A percentile compares a stretch with the other conserved stretches of the same genome.
phyloP scores from a whole-genome alignment of 2,888 invertebrate genomes.

The Drosophila melanosoma region DNA sequence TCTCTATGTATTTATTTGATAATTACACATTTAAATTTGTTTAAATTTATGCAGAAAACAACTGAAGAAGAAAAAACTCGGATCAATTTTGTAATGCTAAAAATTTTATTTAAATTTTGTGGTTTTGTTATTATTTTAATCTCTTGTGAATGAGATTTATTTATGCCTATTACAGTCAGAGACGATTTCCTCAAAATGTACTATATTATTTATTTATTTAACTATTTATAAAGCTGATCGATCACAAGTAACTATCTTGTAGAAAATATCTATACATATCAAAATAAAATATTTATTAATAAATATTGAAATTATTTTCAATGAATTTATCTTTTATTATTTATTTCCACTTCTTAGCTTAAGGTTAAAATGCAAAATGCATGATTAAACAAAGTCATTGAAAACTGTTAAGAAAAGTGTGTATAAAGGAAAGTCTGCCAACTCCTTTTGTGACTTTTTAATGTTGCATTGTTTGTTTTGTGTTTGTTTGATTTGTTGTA shows the following conservation, averaged over 20 bases:
- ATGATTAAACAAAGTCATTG: background rate
- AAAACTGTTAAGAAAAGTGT: constrained; percentile 10
- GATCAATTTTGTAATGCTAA: accelerated
- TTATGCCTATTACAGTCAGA: background rate
- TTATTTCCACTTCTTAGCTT: background rate
- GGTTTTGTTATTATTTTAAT: background rate
- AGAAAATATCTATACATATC: background rate
- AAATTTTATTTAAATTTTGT: background rate
- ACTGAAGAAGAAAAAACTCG: background rate
- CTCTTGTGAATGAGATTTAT: background rate
- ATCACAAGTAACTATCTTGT: background rate
- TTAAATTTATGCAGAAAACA: background rate
- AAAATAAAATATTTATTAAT: background rate
- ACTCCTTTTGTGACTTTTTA: constrained; percentile 26
- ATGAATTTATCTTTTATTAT: background rate
- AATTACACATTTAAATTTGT: background rate
- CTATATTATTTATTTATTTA: background rate
- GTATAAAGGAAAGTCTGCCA: constrained; percentile 14
- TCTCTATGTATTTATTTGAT: background rate
- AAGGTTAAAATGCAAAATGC: background rate
- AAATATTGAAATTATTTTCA: background rate
- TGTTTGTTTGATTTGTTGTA: constrained; percentile 39
- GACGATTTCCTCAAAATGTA: background rate
- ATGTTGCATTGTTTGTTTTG: constrained; percentile 18
- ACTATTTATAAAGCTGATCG: background rate